Evolutionary conservation across 2,888 invertebrate genomes (phyloP).

Genomic region (Helleia helle): DNA sequence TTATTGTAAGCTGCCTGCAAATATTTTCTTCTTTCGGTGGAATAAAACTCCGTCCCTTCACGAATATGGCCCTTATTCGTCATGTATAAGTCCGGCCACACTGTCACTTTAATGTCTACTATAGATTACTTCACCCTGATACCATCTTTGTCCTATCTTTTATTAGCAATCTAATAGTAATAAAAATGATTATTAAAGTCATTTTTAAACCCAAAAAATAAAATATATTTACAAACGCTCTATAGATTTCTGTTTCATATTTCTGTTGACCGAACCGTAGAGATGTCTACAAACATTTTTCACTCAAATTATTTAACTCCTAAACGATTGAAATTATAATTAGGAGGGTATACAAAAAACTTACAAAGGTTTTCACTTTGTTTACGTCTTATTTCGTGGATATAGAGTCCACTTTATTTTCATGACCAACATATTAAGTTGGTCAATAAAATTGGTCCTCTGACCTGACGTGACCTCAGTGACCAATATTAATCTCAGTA

Average conservation of each 20-base stretch:
- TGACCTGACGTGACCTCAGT: slow-evolving; percentile 37
- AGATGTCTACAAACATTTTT: slow-evolving; percentile 60
- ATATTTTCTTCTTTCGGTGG: no score
- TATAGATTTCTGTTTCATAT: slow-evolving; percentile 34
- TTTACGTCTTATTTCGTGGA: not conserved
- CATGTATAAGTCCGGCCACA: no score
- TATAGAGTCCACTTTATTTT: slow-evolving; percentile 11
- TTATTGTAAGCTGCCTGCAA: not conserved
- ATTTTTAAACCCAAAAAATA: no score
- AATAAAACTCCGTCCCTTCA: no score
- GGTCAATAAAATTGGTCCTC: slow-evolving; percentile 23
- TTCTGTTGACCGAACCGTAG: slow-evolving; percentile 60
- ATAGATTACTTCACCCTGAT: no score
- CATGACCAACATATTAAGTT: slow-evolving; percentile 8
- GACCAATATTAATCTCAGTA: slow-evolving; percentile 62
- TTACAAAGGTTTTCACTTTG: slow-evolving; percentile 5
- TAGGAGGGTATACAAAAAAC: slow-evolving; percentile 30
- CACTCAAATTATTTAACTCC: slow-evolving; percentile 66
- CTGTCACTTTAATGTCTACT: no score
- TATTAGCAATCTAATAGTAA: no score
- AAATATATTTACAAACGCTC: slow-evolving; percentile 22
- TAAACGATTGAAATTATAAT: slow-evolving; percentile 72
- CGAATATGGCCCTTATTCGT: no score
- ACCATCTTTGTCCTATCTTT: no score
- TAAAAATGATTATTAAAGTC: no score